These are phyloP conservation scores for Bostrychus sinensis DNA, from an alignment of 2,113 vertebrate species.

Conservation along the genomic window DNA sequence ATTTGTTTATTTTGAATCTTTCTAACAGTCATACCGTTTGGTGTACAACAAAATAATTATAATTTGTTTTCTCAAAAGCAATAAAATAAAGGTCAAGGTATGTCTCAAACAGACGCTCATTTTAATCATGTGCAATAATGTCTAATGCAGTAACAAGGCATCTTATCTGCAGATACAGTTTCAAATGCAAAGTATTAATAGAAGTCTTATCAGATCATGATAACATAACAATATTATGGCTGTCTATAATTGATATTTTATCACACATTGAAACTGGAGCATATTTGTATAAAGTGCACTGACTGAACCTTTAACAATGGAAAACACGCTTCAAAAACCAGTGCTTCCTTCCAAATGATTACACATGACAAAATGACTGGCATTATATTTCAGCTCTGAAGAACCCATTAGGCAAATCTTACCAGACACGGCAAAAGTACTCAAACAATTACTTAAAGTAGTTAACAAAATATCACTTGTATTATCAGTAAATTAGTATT, in stretches of 20 bases:
- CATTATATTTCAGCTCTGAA: too few relatives aligned
- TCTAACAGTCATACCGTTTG: not conserved
- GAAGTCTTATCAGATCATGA: conserved; percentile 3
- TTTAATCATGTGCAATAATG: conserved; percentile 14
- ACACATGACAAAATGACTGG: too few relatives aligned
- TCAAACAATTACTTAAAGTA: too few relatives aligned
- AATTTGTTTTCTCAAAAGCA: conserved; percentile 3
- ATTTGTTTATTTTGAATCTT: not conserved
- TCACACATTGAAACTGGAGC: not conserved
- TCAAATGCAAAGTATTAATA: not conserved
- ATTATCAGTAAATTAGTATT: too few relatives aligned
- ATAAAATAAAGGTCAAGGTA: conserved; percentile 6
- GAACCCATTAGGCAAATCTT: too few relatives aligned
- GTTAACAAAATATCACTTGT: too few relatives aligned
- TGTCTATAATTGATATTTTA: conserved; percentile 8
- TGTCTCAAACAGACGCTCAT: conserved; percentile 3
- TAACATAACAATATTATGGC: conserved; percentile 2
- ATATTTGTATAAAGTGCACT: not conserved
- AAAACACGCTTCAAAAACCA: not conserved
- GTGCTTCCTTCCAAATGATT: too few relatives aligned
- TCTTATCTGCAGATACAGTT: not conserved
- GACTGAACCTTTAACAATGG: not conserved
- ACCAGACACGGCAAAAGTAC: too few relatives aligned
- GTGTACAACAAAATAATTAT: not conserved
- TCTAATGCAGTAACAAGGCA: not conserved